Evolutionary conservation across 2,797 vertebrate genomes (phyloP), one percentile per base, ranked within the genome.

Genomic region (Microctenopoma lineatum): DNA sequence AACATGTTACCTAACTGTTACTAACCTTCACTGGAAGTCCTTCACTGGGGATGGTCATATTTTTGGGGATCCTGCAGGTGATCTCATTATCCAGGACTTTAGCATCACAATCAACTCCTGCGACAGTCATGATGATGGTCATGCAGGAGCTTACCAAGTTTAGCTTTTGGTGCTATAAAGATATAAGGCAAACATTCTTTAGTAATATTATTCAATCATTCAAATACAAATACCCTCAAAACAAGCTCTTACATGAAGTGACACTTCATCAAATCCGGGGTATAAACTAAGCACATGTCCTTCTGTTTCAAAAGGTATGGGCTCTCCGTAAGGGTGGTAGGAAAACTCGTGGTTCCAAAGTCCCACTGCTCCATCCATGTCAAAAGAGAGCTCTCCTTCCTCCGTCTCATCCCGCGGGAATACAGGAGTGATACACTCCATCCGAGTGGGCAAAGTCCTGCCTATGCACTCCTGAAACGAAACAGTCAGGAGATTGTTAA

Each of bases 11-110:
- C 21, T 21, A 21, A 21, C 21, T 21, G 21, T 21, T 21, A 21
- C 21, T 76, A 4, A 99, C 98, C 96, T 95, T 88, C 61, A 97
- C 92, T 0, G 89, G 87, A 5, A 92, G 87, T 0, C 95, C 96
- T 0, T 92, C 68, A 0, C 76, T 71, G 65, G 93, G 92, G 66
- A 97, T 92, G 39, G n/a, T 87, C 79, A 96, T 77, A 63, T 95
- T 90, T 12, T 86, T 92, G 29, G 97, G 95, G 70, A 99, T 93
- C 55, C 92, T 94, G 84, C 98, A 99, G 1, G 93, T 94, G 75
- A 98, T 95, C 83, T 97, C 93, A 2, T 96, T 96, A 39, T 96
- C 95, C 87, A 95, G 86, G 77, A 99, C 91, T 21, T 89, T 94
- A 13, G 95, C 93, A 39, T 93, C 93, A 87, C 98, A 99, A 75